Evolutionary conservation across 2,888 invertebrate genomes (phyloP), one percentile per base, ranked within the genome.

Genomic region (Agrochola lychnidis): DNA sequence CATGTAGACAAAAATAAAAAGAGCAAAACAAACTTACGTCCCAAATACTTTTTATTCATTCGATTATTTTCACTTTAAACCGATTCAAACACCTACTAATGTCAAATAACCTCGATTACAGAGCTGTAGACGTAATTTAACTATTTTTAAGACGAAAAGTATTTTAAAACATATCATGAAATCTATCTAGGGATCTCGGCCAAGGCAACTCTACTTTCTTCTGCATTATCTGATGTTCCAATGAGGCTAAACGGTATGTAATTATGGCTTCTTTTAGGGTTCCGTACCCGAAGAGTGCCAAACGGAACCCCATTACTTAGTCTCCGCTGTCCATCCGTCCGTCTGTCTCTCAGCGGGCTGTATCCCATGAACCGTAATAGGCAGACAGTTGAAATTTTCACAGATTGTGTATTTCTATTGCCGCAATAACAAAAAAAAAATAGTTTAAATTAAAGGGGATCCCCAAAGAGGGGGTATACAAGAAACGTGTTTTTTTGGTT

Each of bases 201-300:
- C 89, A 88, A 84, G 88, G 88, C 42, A 73, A 0, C 6, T 36
- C 0, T 30, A 61, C 82, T 88, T 88, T 88, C 87, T 88, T 88
- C 73, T 68, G n/a, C 36, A 48, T 71, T 81, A 82, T 79, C 81
- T 72, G 78, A 78, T 77, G 74, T 79, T 73, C 61, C 67, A 74
- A 70, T 77, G 79, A 69, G 61, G 73, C 66, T 68, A 78, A 73
- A 73, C 75, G 36, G 56, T 64, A 19, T 62, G 66, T 78, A 81
- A 81, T 77, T 81, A 74, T 51, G 16, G 25, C 1, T 53, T 9
- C 67, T 59, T 48, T 48, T 48, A 16, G 16, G 16, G 16, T 48
- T 48, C 48, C 5, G 48, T 48, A 16, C 16, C 5, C 48, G 16
- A 48, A 16, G 14, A 5, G 48, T 48, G 12, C 48, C 48, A 14